Percentiles rank a stretch among this genome's conserved stretches.
Evolutionary conservation across 1,140 invertebrate genomes (phyloP).

Genomic region (Oryzaephilus surinamensis): DNA sequence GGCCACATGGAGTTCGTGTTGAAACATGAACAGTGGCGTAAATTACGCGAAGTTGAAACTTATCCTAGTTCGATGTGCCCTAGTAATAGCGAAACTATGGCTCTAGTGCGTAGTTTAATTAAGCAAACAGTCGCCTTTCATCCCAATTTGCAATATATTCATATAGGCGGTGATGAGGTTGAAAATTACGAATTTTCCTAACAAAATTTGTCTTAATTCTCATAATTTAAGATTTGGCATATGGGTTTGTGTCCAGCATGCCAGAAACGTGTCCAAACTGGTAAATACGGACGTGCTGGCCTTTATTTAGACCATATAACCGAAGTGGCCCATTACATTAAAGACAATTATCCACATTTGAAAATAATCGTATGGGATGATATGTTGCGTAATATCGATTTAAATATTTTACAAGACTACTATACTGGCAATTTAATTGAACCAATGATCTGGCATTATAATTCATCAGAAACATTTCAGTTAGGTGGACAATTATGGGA

Average conservation of each 20-base stretch:
- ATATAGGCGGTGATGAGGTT: constrained; percentile 73
- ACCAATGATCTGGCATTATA: constrained; percentile 74
- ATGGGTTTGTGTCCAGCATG: constrained; percentile 23
- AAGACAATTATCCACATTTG: constrained; percentile 50
- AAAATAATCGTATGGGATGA: constrained; percentile 89
- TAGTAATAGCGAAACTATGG: constrained; percentile 55
- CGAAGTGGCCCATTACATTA: constrained; percentile 51
- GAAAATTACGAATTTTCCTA: constrained; percentile 20
- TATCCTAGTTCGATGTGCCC: constrained; percentile 78
- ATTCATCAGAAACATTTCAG: constrained; percentile 22
- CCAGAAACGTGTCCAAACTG: constrained; percentile 14
- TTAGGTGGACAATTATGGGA: constrained; percentile 50
- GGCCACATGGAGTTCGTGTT: constrained; percentile 86
- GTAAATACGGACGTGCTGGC: constrained; percentile 31
- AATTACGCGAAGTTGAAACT: constrained; percentile 62
- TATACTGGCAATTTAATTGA: constrained; percentile 55
- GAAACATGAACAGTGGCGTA: constrained; percentile 65
- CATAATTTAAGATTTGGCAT: constrained; percentile 25
- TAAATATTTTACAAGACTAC: constrained; percentile 24
- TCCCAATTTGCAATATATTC: constrained; percentile 55
- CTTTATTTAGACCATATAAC: constrained; percentile 63
- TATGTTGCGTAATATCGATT: constrained; percentile 65
- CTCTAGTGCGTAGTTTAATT: constrained; percentile 64
- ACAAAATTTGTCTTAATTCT: background rate
- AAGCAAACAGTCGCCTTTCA: constrained; percentile 59